Evolutionary conservation across 2,113 vertebrate genomes (phyloP), one percentile per base, ranked within the genome.

Genomic region (Jacana jacana): DNA sequence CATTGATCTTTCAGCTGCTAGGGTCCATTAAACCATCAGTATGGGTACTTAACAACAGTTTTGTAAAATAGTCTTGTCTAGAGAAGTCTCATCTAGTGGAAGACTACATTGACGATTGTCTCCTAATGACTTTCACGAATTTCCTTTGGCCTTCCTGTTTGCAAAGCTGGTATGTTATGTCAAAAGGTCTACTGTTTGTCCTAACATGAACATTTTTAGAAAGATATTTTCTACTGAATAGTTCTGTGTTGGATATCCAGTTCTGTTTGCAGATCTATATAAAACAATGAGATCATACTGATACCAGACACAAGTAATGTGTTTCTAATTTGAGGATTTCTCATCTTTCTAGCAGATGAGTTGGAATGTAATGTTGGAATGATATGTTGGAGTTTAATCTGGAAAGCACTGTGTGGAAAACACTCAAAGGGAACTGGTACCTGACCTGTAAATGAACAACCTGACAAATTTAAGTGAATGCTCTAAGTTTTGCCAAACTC

Each of bases 401-500:
- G 60, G 51, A 86, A 94, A 88, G 35, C 24, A 31, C 28, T 25
- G 10, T 57, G 58, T 77, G 14, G 54, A 86, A 91, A 93, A 88
- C 49, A 54, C 35, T 42, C 51, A 55, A 93, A 83, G 30, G 9
- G 8, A 1, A 51, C 42, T 37, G 49, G 51, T 85, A 94, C n/a
- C 64, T 94, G 75, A 71, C 76, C 40, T 83, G 51, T 55, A 91
- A 95, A 92, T 90, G 3, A 94, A 64, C 72, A 92, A 76, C 48
- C 72, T 2, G 2, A 86, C 4, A 11, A 85, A 84, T 92, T 95
- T 94, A 89, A 85, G 58, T 12, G 80, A 91, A 42, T 61, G 44
- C 46, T 73, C 18, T 91, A 95, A 88, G 49, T 89, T 86, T 95
- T 95, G 69, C 64, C 89, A 91, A 94, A 89, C 20, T 51, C 22